Base-by-base conservation (phyloP, 1,140 invertebrate species). In the Bombus confusus region DNA sequence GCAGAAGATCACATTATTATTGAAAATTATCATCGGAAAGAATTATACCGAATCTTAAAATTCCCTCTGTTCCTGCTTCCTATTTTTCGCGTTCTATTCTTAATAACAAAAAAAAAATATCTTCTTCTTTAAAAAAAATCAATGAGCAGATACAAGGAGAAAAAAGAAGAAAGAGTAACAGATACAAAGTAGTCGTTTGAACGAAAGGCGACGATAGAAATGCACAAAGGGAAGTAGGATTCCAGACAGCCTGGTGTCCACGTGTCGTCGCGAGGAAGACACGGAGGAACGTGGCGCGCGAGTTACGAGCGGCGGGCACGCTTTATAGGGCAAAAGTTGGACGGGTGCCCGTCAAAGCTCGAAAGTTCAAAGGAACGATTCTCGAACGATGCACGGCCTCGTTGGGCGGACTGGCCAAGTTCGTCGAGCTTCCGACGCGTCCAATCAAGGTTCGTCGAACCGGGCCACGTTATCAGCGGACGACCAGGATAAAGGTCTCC, bases 361-460 rank as follows among this genome's bases (percentile, higher is more conserved):
- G 76, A 79, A 80, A 85, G 83, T 80, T 85, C 83, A 80, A 85
- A 80, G 83, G 78, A 81, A 85, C 83, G 77, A 74, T 74, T 85
- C 78, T 39, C 59, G 69, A 73, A 52, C 69, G 59, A 80, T 47
- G 77, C 41, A n/a, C 28, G 31, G 81, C 59, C 72, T 41, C 43
- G 73, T 62, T 25, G 39, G 1, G 41, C 59, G 78, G 34, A 80
- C 77, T 37, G 83, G 83, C 83, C 83, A 81, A 85, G 83, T 85
- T 74, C 83, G 83, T 77, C 73, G 72, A 41, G 80, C 85, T 85
- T 85, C 25, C 71, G 66, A 73, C 72, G 62, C 64, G 68, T 79
- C 66, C 81, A 69, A 85, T 85, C 86, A 52, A 59, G 86, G 76
- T 85, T 85, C 83, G 77, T 64, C 83, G 83, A 85, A 85, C 83